Conservation (phyloP, 2,797 vertebrate genomes). For the Sebastiscus tertius region DNA sequence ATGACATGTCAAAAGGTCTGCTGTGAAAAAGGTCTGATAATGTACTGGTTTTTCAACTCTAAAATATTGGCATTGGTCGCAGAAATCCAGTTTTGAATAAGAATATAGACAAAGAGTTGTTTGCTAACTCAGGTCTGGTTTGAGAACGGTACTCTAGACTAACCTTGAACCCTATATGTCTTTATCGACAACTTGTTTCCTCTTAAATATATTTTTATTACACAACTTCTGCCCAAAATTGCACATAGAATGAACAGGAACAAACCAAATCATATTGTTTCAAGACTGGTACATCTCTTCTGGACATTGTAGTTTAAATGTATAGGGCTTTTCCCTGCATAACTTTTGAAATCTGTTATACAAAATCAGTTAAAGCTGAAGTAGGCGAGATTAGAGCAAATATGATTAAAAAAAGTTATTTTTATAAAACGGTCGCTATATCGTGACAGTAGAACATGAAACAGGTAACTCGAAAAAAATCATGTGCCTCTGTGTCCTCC, state of each 20-base stretch:
- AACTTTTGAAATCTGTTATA: neutral
- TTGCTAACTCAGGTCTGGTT: neutral
- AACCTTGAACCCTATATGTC: neutral
- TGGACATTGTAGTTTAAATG: neutral
- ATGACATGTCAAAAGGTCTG: neutral
- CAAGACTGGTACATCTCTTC: neutral
- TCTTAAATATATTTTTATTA: neutral
- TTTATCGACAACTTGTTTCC: neutral
- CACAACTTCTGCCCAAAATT: neutral
- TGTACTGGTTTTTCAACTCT: no score
- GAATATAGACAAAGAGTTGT: neutral
- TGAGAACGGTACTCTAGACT: neutral
- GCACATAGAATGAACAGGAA: neutral
- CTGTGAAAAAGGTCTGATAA: neutral
- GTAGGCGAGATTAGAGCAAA: no score
- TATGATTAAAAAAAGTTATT: no score
- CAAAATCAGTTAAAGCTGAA: neutral
- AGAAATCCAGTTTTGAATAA: neutral
- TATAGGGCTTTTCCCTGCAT: no score
- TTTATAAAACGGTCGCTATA: no score
- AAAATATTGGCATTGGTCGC: neutral
- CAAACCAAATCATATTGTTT: neutral
- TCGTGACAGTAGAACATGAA: no score
- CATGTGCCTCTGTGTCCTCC: no score
- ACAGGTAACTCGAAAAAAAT: no score